Conservation (phyloP, 2,113 vertebrate species). For the Mustela lutreola region DNA sequence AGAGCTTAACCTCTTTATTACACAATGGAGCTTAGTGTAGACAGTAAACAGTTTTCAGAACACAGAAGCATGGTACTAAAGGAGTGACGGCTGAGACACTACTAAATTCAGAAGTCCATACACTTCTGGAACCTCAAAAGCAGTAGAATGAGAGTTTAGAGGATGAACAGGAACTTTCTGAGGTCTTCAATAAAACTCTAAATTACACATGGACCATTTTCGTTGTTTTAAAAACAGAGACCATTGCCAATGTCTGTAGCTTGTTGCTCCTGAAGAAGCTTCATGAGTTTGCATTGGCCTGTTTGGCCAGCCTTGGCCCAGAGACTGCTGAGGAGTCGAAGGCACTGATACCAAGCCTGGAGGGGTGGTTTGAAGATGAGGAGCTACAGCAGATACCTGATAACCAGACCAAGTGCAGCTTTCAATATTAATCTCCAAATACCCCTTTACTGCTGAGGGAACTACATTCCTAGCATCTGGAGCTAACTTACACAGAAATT, state of each 20-base stretch:
- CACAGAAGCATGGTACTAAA: neutral
- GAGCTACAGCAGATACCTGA: constrained; percentile 98
- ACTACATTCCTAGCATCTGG: fast-evolving
- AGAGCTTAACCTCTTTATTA: neutral
- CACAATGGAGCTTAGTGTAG: neutral
- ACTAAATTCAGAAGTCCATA: constrained; percentile 97
- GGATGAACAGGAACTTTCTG: constrained; percentile 97
- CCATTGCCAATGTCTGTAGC: constrained; percentile 98
- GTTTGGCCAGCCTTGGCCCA: constrained; percentile 97
- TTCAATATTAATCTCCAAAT: constrained; percentile 91
- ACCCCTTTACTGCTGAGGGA: neutral
- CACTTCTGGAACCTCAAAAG: constrained; percentile 97
- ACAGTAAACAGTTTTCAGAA: neutral
- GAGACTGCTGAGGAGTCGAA: constrained; percentile 98
- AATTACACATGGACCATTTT: constrained; percentile 94
- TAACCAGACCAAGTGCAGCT: constrained; percentile 98
- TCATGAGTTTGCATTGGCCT: constrained; percentile 97
- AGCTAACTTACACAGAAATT: neutral
- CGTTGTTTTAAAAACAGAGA: constrained; percentile 99
- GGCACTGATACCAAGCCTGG: constrained; percentile 96
- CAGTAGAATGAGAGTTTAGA: constrained; percentile 99
- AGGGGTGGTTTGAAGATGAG: constrained; percentile 97
- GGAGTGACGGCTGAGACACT: constrained; percentile 82
- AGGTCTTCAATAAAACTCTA: constrained; percentile 98
- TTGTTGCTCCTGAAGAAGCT: constrained; percentile 98